Evolutionary conservation across 2,888 invertebrate species (phyloP), one percentile per base, ranked within the genome.

Genomic region (Agriopis marginaria): DNA sequence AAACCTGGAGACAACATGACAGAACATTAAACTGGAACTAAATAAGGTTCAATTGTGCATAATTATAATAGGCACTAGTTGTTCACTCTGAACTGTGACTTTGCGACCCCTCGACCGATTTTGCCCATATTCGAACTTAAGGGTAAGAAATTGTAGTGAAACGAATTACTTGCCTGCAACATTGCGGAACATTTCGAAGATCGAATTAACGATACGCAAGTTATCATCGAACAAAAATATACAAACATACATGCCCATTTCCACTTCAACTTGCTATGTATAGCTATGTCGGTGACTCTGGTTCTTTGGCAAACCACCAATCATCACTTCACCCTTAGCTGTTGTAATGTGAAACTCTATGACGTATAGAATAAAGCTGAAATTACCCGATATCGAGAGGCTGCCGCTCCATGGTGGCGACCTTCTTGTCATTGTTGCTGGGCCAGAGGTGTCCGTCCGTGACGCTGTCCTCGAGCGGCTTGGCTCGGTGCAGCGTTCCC

Each of bases 1-100:
- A 95, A 99, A 99, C 84, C 93, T 94, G 79, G 7, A 66, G 7
- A 45, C 42, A 17, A n/a, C n/a, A 32, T 11, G 7, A 32, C 39
- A 55, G 0, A 40, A 8, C 9, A 40, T 40, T 9, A 50, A 17
- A 50, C 11, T 23, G 23, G 23, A 11, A 32, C 7, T 39, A 39
- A 5, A 7, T 53, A 39, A 12, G 32, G 53, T 53, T 32, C 32
- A 53, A 39, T 32, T 53, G 12, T 39, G 42, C 7, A 42, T 32
- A 32, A 32, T 32, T 32, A 32, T 32, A 32, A 32, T 32, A 32
- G 32, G 5, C 17, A 32, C 32, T 32, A 32, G 32, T 32, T 32
- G 32, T 32, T 32, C 32, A 32, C 5, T 5, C 5, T 32, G 32
- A 32, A 32, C 32, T 32, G 32, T 32, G 32, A 32, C 32, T 3